phyloP scores from a whole-genome alignment of 2,888 invertebrate genomes.

The Drosophila prolongata region DNA sequence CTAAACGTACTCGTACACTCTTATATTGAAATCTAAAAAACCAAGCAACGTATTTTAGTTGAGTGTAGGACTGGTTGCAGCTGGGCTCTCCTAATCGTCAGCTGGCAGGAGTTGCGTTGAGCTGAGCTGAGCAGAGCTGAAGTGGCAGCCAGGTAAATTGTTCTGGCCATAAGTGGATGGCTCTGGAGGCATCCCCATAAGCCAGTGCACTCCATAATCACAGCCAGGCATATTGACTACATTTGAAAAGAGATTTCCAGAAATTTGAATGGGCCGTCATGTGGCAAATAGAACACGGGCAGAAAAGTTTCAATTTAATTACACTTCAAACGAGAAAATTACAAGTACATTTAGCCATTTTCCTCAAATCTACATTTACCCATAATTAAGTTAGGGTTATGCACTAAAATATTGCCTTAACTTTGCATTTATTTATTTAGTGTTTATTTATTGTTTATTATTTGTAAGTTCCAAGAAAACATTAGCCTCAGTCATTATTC shows the following conservation, averaged over 20 bases:
- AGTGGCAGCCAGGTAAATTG: conserved; percentile 2
- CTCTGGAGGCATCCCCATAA: conserved; percentile 10
- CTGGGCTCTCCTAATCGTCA: conserved; percentile 6
- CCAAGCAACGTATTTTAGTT: neutral
- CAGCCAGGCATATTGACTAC: conserved; percentile 3
- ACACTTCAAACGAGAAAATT: neutral
- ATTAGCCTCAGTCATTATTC: no score
- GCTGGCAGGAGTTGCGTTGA: conserved; percentile 2
- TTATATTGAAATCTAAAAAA: no score
- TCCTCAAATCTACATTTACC: no score
- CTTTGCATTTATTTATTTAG: no score
- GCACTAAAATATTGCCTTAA: no score
- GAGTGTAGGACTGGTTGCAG: neutral
- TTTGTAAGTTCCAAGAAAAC: no score
- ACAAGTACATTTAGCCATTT: no score
- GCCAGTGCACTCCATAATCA: conserved; percentile 19
- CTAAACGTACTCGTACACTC: no score
- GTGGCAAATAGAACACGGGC: neutral
- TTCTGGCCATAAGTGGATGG: conserved; percentile 11
- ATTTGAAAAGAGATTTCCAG: conserved; percentile 5
- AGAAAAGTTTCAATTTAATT: neutral
- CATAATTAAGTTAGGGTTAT: no score
- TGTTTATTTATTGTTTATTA: no score
- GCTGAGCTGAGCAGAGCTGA: conserved; percentile 1
- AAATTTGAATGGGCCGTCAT: neutral